Conservation (phyloP, 2,888 invertebrate genomes). For the Nemotelus nigrinus region DNA sequence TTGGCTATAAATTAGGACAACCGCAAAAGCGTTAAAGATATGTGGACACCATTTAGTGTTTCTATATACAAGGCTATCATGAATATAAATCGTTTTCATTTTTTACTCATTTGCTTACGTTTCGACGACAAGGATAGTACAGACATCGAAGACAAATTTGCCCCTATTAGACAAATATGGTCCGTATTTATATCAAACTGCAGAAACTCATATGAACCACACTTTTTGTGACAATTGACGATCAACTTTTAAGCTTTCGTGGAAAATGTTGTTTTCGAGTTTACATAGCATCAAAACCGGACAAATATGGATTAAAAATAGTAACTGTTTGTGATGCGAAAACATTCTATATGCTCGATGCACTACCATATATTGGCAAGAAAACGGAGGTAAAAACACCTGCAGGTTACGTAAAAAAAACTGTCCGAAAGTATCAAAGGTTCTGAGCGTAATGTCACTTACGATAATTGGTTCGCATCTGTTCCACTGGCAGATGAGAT, state of each 20-base stretch:
- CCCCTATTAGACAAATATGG: conserved; percentile 10
- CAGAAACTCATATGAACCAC: conserved; percentile 8
- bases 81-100: neutral
- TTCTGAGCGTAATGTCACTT: conserved; percentile 52
- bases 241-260: conserved; percentile 19
- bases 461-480: conserved; percentile 59
- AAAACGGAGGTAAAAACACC: conserved; percentile 51
- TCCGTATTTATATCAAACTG: conserved; percentile 12
- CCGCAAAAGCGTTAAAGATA: conserved; percentile 15
- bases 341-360: conserved; percentile 53
- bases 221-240: conserved; percentile 1
- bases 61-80: neutral
- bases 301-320: conserved; percentile 24
- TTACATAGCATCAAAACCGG: conserved; percentile 1
- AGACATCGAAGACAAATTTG: conserved; percentile 15
- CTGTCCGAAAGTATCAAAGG: conserved; percentile 41
- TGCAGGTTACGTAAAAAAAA: conserved; percentile 43
- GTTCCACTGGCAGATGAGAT: conserved; percentile 55
- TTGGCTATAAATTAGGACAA: conserved; percentile 9
- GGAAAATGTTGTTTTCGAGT: conserved; percentile 20
- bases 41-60: conserved; percentile 1
- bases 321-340: neutral
- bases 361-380: conserved; percentile 56
- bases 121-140: conserved; percentile 9
- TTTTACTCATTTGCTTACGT: neutral